A percentile compares a stretch with the other conserved stretches of the same genome.
These are phyloP conservation scores for Ictidomys tridecemlineatus DNA, from an alignment of 2,113 vertebrate species.

Conservation along the genomic window DNA sequence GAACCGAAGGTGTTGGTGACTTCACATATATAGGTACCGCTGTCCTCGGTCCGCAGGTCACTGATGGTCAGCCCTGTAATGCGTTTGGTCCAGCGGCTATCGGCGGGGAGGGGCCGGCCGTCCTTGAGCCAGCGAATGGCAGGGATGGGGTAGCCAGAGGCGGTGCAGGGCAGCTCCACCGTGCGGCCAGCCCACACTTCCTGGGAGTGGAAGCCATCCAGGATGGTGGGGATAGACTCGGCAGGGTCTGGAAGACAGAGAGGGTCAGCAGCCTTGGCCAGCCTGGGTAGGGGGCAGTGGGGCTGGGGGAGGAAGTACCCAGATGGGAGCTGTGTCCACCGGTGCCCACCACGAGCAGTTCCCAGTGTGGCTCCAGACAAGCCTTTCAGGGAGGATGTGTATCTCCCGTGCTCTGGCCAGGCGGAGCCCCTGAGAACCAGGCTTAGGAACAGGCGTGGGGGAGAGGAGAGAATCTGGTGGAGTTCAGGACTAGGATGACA, in stretches of 20 bases:
- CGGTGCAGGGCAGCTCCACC: constrained; percentile 96
- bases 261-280: background rate
- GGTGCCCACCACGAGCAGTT: rapidly evolving
- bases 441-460: background rate
- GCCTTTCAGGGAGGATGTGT: rapidly evolving
- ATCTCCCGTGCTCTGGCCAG: background rate
- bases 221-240: constrained; percentile 95
- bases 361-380: background rate
- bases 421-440: background rate
- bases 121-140: constrained; percentile 98
- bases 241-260: constrained; percentile 90
- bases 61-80: constrained; percentile 95
- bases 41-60: constrained; percentile 96
- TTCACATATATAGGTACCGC: constrained; percentile 98
- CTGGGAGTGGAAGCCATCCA: constrained; percentile 97
- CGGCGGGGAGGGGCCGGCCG: constrained; percentile 94
- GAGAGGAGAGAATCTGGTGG: background rate
- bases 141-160: constrained; percentile 97
- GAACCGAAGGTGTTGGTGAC: constrained; percentile 99
- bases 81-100: constrained; percentile 95
- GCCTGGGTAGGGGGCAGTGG: too few relatives aligned
- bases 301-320: too few relatives aligned
- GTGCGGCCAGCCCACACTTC: constrained; percentile 93
- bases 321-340: background rate
- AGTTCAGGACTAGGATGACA: background rate